These are phyloP conservation scores for Avahi laniger DNA, from an alignment of 2,797 vertebrate genomes.

Conservation along the genomic window DNA sequence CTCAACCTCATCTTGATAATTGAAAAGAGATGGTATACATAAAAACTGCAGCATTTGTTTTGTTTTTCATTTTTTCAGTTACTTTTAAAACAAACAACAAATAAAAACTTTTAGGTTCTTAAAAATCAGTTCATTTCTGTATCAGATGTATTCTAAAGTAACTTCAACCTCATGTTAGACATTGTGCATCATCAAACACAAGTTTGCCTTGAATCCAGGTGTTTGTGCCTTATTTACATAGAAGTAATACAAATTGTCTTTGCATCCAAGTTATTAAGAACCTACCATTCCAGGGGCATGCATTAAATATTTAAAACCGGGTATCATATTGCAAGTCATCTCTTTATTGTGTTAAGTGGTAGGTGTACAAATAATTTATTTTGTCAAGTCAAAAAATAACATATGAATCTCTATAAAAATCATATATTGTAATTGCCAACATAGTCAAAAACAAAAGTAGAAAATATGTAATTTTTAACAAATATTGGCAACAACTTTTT, in stretches of 20 bases:
- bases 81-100: constrained; percentile 30
- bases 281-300: background rate
- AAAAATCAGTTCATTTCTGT: constrained; percentile 40
- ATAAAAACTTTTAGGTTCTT: constrained; percentile 5
- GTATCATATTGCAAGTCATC: background rate
- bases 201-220: background rate
- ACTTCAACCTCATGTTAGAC: background rate
- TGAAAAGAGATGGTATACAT: background rate
- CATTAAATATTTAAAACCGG: constrained; percentile 3
- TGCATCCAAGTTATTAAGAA: background rate
- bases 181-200: background rate
- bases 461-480: constrained; percentile 18
- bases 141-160: background rate
- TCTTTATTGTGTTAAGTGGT: background rate
- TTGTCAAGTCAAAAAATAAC: constrained; percentile 12
- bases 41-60: constrained; percentile 29
- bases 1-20: constrained; percentile 26
- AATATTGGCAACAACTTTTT: background rate
- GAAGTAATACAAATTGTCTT: background rate
- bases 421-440: background rate
- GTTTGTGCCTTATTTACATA: background rate
- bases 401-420: background rate
- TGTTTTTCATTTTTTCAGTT: constrained; percentile 32
- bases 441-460: background rate
- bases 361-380: background rate